phyloP scores from a whole-genome alignment of 2,113 vertebrate genomes.

The Ailuropoda melanoleuca region DNA sequence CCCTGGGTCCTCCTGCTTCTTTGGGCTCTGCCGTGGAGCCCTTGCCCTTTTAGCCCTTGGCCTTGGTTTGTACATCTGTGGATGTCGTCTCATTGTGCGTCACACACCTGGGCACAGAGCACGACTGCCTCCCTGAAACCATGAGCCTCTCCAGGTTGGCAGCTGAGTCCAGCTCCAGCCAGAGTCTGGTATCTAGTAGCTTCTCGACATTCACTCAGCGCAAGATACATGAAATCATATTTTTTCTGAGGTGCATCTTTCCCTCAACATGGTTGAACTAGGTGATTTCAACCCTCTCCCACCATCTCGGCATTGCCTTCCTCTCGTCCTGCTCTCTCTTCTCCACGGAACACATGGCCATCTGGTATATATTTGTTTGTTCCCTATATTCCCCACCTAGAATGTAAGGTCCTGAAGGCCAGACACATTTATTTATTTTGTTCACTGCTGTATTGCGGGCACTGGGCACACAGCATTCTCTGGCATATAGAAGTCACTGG shows the following conservation, averaged over 20 bases:
- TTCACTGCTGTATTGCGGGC: background rate
- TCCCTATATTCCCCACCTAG: background rate
- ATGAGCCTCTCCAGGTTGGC: background rate
- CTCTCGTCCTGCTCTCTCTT: background rate
- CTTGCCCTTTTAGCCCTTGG: background rate
- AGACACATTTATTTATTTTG: background rate
- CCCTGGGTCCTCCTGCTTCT: background rate
- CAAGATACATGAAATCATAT: background rate
- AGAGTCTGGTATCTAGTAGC: background rate
- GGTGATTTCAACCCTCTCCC: background rate
- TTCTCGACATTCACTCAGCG: background rate
- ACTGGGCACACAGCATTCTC: background rate
- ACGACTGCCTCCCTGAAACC: background rate
- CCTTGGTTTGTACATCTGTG: background rate
- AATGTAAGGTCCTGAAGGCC: background rate
- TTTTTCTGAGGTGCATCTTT: background rate
- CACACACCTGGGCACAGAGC: background rate
- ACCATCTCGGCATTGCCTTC: background rate
- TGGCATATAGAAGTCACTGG: background rate
- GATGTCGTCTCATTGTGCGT: background rate
- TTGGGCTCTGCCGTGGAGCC: fast-evolving
- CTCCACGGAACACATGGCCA: background rate
- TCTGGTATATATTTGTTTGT: no score
- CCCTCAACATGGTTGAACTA: background rate
- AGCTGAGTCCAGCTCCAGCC: background rate